Base-by-base conservation (phyloP, 2,113 vertebrate genomes). In the cat (Felis catus) region DNA sequence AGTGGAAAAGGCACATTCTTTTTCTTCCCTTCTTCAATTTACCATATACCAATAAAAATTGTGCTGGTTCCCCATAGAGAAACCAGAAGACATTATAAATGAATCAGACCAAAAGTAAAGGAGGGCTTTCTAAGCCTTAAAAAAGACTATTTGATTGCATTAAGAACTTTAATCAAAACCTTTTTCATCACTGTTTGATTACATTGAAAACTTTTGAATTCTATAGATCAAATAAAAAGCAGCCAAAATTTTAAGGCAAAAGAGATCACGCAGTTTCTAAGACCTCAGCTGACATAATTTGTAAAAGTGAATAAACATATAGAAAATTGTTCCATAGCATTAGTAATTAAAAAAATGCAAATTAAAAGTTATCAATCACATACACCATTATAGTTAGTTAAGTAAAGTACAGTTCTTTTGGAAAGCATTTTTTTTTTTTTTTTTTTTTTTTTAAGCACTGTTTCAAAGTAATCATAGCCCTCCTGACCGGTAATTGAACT, bases 401-500 rank as follows among this genome's bases (percentile, higher is more conserved):
- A 82, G 5, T 71, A 39, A 90, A 61, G 21, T 85, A 92, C 3
- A 68, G 2, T 82, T 87, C 51, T 55, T 78, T 89, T 83, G 11
- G 39, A 96, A 93, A 78, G 41, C 61, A 51, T 55, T 94, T 18
- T 78, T 93, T 90, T 36, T 36, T 36, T 36, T 36, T 36, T 36
- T 36, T 36, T 36, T 89, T 45, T 45, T 45, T 45, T 45, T 9
- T 1, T 7, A 45, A 65, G 73, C 53, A 84, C 33, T 70, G 21
- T 79, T 93, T 94, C 51, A 94, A 61, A 96, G 53, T 94, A 79
- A 94, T 53, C 41, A 71, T 79, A 71, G 7, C 68, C 84, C 14
- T 1, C 12, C 61, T 71, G 41, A 65, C 73, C 9, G 19, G 41
- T 85, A 94, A 86, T 73, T 91, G 53, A 91, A 80, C 21, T 55